Evolutionary conservation across 1,140 invertebrate genomes (phyloP).

Genomic region (Ips typographus): DNA sequence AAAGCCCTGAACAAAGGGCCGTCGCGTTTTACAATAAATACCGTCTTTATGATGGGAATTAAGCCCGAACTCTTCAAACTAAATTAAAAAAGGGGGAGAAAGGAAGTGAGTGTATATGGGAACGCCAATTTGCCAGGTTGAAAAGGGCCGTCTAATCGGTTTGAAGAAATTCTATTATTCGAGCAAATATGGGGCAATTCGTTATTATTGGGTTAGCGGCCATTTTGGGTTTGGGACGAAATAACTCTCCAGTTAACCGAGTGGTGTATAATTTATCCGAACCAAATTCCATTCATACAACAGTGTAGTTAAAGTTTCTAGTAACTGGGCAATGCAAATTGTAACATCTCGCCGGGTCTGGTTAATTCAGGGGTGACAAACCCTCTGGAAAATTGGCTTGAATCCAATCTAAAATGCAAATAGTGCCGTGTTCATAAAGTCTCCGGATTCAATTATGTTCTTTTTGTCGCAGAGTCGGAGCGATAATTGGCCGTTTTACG

Average conservation of each 20-base stretch:
- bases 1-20: conserved; percentile 11
- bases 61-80: conserved; percentile 30
- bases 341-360: conserved; percentile 23
- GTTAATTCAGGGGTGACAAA: conserved; percentile 41
- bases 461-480: conserved; percentile 24
- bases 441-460: conserved; percentile 35
- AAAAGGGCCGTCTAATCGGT: conserved; percentile 20
- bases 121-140: conserved; percentile 27
- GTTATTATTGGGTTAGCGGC: neutral
- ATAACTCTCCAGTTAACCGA: no score
- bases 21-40: conserved; percentile 21
- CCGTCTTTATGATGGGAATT: conserved; percentile 24
- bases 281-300: conserved; percentile 32
- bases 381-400: conserved; percentile 44
- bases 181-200: conserved; percentile 19
- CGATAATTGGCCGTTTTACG: conserved; percentile 24
- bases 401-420: conserved; percentile 48
- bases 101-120: conserved; percentile 11
- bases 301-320: conserved; percentile 5
- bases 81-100: conserved; percentile 27
- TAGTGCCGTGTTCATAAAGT: conserved; percentile 34
- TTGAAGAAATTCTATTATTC: conserved; percentile 28
- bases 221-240: no score
- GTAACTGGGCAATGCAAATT: conserved; percentile 23
- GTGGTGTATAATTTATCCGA: neutral